Base-by-base conservation (phyloP, 2,113 vertebrate species). In the Toxostoma redivivum region DNA sequence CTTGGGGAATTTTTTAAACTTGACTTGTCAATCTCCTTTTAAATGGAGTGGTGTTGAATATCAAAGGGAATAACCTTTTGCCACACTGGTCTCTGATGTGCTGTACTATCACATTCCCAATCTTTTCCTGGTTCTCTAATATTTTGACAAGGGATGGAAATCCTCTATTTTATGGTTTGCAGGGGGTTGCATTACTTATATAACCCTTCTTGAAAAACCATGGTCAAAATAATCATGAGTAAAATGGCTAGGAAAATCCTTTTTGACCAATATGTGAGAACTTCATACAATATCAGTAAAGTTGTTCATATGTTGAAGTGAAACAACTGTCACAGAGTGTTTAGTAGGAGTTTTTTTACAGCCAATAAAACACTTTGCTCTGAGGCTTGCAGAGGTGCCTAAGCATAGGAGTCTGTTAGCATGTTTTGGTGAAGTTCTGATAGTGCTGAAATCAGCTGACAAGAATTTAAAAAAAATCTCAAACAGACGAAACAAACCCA, bases 21-120 rank as follows among this genome's bases (percentile, higher is more conserved):
- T 71, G n/a, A 57, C 37, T 62, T 91, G 82, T 93, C 79, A 70
- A 50, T 95, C 87, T 94, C 42, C 70, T 94, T 91, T 95, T 73
- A 86, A 90, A 93, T 27, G 10, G 9, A 57, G 19, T 80, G 69
- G 66, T 93, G 67, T 94, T 82, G 81, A 92, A 94, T 95, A 86
- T 88, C 94, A 95, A 95, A 96, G 74, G 27, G 19, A 88, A 70
- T 92, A 92, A 66, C 70, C 70, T 88, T 95, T 93, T 83, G 47
- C 74, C 1, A 2, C 38, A 14, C 8, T 87, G 37, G 7, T 85
- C 58, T 95, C 87, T 93, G 57, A 88, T 91, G 50, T 90, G 31
- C 19, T n/a, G 9, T 73, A 10, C 66, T 92, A 89, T 90, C 78
- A 0, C 45, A 35, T 66, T 73, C 47, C 23, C 12, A 23, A 47